Conservation (phyloP, 2,888 invertebrate species). For the Eumerus sabulonum region DNA sequence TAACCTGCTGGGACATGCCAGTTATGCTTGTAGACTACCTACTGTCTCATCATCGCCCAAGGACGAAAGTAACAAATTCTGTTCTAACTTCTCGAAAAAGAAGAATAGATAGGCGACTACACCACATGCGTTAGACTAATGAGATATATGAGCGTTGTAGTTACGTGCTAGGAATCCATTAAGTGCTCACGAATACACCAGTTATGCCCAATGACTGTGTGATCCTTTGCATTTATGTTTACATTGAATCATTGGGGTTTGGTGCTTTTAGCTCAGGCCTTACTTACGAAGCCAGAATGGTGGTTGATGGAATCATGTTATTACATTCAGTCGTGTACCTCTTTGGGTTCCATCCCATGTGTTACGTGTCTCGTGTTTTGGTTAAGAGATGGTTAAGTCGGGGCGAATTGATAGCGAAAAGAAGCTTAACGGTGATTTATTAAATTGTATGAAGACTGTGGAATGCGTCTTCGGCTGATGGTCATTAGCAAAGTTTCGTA, state of each 20-base stretch:
- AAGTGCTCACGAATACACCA: slow-evolving; percentile 21
- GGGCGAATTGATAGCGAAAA: slow-evolving; percentile 23
- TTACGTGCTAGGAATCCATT: slow-evolving; percentile 59
- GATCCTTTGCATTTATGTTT: slow-evolving; percentile 41
- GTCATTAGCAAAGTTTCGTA: no score
- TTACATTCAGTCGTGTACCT: slow-evolving; percentile 19
- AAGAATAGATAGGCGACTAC: slow-evolving; percentile 13
- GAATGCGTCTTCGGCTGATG: no score
- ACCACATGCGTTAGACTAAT: slow-evolving; percentile 18
- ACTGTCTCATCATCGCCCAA: slow-evolving; percentile 9
- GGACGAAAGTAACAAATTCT: slow-evolving; percentile 23
- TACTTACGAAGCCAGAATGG: background rate
- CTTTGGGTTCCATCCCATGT: no score
- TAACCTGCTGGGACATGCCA: background rate
- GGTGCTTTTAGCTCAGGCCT: slow-evolving; percentile 24
- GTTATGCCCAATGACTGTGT: slow-evolving; percentile 33
- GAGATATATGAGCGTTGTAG: slow-evolving; percentile 19
- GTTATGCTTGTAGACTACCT: slow-evolving; percentile 14
- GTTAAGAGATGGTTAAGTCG: no score
- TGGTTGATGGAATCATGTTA: slow-evolving; percentile 23
- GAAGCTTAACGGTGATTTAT: slow-evolving; percentile 27
- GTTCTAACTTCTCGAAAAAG: background rate
- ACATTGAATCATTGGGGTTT: slow-evolving; percentile 50
- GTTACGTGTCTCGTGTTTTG: no score
- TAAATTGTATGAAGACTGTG: slow-evolving; percentile 7